Percentiles rank a stretch among this genome's conserved stretches.
Evolutionary conservation across 2,113 vertebrate species (phyloP).

Genomic region (Charadrius vociferus): DNA sequence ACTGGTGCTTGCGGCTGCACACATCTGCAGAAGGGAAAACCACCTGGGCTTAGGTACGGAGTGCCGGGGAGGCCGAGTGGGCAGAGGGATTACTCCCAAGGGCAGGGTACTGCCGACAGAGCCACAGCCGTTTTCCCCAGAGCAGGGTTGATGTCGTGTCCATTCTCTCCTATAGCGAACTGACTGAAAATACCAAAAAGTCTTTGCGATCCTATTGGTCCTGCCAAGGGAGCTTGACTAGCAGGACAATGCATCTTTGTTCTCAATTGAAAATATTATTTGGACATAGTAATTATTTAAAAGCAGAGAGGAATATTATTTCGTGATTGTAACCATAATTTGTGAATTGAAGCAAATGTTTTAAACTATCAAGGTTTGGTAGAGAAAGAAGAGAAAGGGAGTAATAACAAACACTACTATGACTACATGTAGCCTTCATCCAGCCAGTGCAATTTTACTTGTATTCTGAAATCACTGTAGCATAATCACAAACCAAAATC

Average conservation of each 20-base stretch:
- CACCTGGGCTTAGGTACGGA: background rate
- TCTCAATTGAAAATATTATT: constrained; percentile 32
- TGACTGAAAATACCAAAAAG: background rate
- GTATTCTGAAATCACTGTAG: background rate
- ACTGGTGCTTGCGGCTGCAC: background rate
- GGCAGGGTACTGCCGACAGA: fast-evolving
- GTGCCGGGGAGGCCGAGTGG: background rate
- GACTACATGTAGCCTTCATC: background rate
- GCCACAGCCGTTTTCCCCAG: fast-evolving
- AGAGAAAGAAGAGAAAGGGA: background rate
- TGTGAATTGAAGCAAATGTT: background rate
- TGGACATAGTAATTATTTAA: background rate
- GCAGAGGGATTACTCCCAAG: background rate
- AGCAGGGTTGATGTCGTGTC: background rate
- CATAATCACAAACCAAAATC: background rate
- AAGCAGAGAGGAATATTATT: background rate
- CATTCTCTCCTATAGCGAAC: background rate
- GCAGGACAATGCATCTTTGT: constrained; percentile 12
- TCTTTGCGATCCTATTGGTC: background rate
- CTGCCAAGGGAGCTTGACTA: background rate
- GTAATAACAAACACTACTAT: background rate
- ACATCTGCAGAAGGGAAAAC: background rate
- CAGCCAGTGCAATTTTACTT: background rate
- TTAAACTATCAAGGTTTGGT: background rate
- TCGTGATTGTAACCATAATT: background rate